Conservation (phyloP, 2,797 vertebrate species). For the Helostoma temminkii region DNA sequence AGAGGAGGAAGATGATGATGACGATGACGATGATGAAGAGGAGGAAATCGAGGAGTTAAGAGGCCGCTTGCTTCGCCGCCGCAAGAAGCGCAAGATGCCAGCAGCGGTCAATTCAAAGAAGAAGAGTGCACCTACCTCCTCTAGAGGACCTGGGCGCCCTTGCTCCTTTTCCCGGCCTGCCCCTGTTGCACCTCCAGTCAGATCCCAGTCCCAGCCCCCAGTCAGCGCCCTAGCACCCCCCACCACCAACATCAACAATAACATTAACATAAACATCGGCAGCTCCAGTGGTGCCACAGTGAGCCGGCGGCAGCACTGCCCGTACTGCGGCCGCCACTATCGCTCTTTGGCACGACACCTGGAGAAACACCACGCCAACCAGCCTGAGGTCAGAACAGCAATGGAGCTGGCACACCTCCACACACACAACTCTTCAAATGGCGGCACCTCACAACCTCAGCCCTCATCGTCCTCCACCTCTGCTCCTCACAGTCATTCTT, state of each 20-base stretch:
- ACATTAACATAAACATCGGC: constrained; percentile 87
- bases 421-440: constrained; percentile 59
- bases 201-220: constrained; percentile 66
- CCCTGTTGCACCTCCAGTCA: constrained; percentile 51
- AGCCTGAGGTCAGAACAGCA: constrained; percentile 83
- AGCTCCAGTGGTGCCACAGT: constrained; percentile 63
- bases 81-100: constrained; percentile 83
- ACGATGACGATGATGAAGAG: constrained; percentile 83
- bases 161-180: constrained; percentile 72
- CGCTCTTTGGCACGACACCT: constrained; percentile 86
- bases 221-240: constrained; percentile 61
- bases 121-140: constrained; percentile 61
- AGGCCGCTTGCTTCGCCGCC: constrained; percentile 83
- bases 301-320: constrained; percentile 83
- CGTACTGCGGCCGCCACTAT: constrained; percentile 85
- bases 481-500: constrained; percentile 70
- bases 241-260: constrained; percentile 87
- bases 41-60: constrained; percentile 84
- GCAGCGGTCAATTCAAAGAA: constrained; percentile 69
- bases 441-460: constrained; percentile 61
- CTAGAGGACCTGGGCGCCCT: constrained; percentile 75
- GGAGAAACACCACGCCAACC: constrained; percentile 86
- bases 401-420: constrained; percentile 84
- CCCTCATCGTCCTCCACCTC: constrained; percentile 67
- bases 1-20: constrained; percentile 85